Base-by-base conservation (phyloP, 2,113 vertebrate species). In the Fulica atra region DNA sequence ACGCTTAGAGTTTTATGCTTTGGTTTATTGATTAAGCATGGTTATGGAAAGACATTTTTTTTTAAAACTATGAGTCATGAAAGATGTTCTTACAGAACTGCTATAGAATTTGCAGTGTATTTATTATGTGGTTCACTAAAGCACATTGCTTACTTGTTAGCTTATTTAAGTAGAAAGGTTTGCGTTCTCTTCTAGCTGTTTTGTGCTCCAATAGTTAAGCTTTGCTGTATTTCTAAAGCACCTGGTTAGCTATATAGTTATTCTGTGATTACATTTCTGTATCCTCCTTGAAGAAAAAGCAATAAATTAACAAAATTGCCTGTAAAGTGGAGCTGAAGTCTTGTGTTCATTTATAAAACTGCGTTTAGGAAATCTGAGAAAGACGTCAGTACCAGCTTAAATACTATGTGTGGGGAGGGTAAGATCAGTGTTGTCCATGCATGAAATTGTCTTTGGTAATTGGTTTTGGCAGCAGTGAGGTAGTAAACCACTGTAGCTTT, bases 381-480 rank as follows among this genome's bases (percentile, higher is more conserved):
- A 95, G 92, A 84, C 8, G 42, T 89, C 78, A 91, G 60, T 71
- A 94, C 24, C 86, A 59, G 16, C 82, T 97, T 96, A 95, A 92
- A 74, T 15, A 36, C 14, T 54, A 6, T 59, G 16, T 50, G 17
- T 8, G 3, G 40, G 36, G 53, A 93, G 81, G 40, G 46, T 87
- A 93, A 96, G 77, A 94, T 86, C 68, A 89, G 23, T 42, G n/a
- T 35, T 96, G 24, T 57, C 85, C 83, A 93, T 95, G 95, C 96
- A 95, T 95, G 85, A 96, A 97, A 97, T 95, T 98, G 85, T 79
- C 83, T 97, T 97, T 96, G 19, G 29, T 94, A 97, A 96, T 96
- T 95, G 86, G 26, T 84, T 97, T 96, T 96, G 81, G 61, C 81
- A 51, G n/a, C 50, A 78, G 46, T 86, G 82, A 96, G 78, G 76